phyloP scores from a whole-genome alignment of 1,140 invertebrate species.

The Frieseomelitta varia region DNA sequence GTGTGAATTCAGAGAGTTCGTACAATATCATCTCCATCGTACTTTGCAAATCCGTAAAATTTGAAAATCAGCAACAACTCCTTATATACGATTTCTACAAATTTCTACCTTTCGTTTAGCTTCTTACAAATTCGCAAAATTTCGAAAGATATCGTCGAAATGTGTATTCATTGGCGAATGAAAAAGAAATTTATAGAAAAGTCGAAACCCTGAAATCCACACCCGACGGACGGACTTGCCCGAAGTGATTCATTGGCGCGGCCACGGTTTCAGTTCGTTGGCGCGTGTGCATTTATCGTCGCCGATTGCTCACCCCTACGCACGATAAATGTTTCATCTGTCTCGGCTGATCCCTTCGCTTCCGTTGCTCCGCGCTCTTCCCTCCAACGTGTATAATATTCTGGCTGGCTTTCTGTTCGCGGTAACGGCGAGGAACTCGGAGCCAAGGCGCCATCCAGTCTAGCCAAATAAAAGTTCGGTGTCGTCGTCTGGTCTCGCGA shows the following conservation, averaged over 20 bases:
- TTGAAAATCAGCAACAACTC: no score
- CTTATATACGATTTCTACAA: no score
- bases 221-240: background rate
- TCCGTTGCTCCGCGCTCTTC: background rate
- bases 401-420: constrained; percentile 14
- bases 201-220: background rate
- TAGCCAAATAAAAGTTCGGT: constrained; percentile 71
- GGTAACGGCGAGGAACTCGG: constrained; percentile 54
- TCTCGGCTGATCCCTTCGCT: constrained; percentile 24
- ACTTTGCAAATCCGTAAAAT: no score
- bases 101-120: no score
- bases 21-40: no score
- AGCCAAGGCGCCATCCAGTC: constrained; percentile 65
- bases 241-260: background rate
- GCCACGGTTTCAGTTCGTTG: background rate
- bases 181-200: no score
- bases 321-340: constrained; percentile 36
- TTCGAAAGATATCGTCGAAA: background rate
- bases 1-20: no score
- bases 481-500: constrained; percentile 50
- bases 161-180: no score
- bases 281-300: background rate
- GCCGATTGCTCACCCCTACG: background rate
- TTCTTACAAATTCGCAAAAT: background rate
- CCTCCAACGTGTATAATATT: constrained; percentile 18